Percentiles rank a stretch among this genome's conserved stretches.
Conservation (phyloP, 37 sponge, comb jelly and placozoan species). For the Corticium candelabrum region DNA sequence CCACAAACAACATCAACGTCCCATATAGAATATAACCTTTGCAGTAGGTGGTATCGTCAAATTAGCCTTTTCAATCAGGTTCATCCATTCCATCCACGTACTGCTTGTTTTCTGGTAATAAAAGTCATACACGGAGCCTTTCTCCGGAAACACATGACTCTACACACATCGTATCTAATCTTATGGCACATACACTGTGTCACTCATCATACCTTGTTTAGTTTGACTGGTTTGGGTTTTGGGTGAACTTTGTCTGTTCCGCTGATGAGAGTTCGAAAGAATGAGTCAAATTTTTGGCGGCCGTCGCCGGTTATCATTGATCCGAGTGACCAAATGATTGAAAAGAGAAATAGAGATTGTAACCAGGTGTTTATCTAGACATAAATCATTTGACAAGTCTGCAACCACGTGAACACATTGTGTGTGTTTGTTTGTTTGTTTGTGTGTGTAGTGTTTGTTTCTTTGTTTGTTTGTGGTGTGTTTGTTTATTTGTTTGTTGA, state of each 20-base stretch:
- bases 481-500: no score
- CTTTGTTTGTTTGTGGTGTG: no score
- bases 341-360: constrained; percentile 83
- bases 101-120: constrained; percentile 51
- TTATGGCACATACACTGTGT: not conserved
- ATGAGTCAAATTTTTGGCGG: constrained; percentile 82
- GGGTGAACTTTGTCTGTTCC: constrained; percentile 81
- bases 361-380: constrained; percentile 48
- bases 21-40: constrained; percentile 28
- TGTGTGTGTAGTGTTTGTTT: no score
- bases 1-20: not conserved
- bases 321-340: constrained; percentile 86
- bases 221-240: constrained; percentile 75
- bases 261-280: constrained; percentile 79
- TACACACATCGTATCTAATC: constrained; percentile 8
- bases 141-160: constrained; percentile 83
- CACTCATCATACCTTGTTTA: constrained; percentile 51
- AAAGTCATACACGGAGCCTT: constrained; percentile 77
- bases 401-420: not conserved
- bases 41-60: constrained; percentile 43
- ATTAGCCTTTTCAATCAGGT: constrained; percentile 39
- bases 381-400: not conserved
- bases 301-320: constrained; percentile 80
- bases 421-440: no score
- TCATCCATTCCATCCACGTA: constrained; percentile 78